phyloP scores from a whole-genome alignment of 1,140 invertebrate genomes.

The Holotrichia oblita region DNA sequence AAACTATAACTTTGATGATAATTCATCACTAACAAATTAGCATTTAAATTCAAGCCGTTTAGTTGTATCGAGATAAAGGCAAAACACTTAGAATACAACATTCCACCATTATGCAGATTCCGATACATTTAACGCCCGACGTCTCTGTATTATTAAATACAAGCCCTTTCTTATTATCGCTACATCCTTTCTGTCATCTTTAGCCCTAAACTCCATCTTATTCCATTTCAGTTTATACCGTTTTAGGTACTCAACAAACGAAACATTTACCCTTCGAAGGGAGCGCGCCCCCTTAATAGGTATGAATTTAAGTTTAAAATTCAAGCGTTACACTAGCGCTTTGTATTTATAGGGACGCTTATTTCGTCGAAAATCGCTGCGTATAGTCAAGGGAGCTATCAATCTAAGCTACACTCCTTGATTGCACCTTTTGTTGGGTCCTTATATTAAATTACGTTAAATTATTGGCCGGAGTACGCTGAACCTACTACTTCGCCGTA shows the following conservation, averaged over 20 bases:
- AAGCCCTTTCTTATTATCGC: constrained; percentile 8
- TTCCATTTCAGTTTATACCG: not conserved
- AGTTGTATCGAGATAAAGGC: not conserved
- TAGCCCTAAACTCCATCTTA: not conserved
- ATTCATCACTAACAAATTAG: not conserved
- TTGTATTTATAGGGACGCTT: constrained; percentile 23
- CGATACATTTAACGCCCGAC: not conserved
- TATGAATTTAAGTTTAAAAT: constrained; percentile 27
- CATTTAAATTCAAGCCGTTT: constrained; percentile 12
- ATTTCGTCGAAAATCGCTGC: constrained; percentile 27
- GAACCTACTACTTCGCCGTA: not conserved
- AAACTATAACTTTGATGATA: too few species aligned
- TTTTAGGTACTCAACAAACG: not conserved
- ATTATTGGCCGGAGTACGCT: not conserved
- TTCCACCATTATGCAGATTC: not conserved
- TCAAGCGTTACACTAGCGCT: constrained; percentile 3
- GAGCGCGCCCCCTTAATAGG: constrained; percentile 4
- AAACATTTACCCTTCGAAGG: not conserved
- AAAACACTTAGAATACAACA: not conserved
- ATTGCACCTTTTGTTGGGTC: constrained; percentile 17
- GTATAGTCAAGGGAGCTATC: not conserved
- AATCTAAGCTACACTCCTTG: constrained; percentile 17
- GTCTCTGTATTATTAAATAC: constrained; percentile 9
- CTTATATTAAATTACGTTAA: constrained; percentile 36
- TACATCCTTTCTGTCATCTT: constrained; percentile 1